Base-by-base conservation (phyloP, 2,797 vertebrate genomes). In the Miichthys miiuy region DNA sequence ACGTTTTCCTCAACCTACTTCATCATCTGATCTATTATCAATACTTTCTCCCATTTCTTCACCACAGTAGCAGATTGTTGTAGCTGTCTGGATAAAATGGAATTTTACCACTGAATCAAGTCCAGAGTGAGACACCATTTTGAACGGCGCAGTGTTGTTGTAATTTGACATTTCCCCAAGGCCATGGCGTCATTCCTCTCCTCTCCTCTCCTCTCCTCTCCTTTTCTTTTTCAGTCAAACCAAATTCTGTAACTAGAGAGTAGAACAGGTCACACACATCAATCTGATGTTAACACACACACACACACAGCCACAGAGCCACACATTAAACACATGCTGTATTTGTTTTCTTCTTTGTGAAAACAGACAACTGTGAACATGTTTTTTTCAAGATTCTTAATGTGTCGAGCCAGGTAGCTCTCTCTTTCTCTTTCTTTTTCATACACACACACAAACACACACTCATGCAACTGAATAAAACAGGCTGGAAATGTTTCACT, bases 11-110 rank as follows among this genome's bases (percentile, higher is more conserved):
- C 69, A 57, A 20, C 62, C 50, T 30, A 52, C 79, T 74, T 60
- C 58, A 83, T 55, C 72, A 82, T 84, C 72, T 78, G 77, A 84
- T 83, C 81, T 87, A 62, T 83, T 84, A 75, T 87, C 82, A 89
- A 83, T 87, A 71, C 73, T 62, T 75, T 73, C 25, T 60, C 73
- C 73, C 41, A 63, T 77, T 84, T 81, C 68, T 75, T 72, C 56
- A n/a, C 16, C 56, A 74, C 84, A 82, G 62, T 34, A 75, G 58
- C 60, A 60, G 42, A 79, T 77, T 79, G 63, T 77, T 57, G 42
- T 51, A 23, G 72, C 72, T 68, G 48, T 72, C 42, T 55, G 72
- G 67, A 75, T 83, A 23, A 79, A 79, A 82, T 82, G 51, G 66
- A 84, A 72, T 80, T 72, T 85, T 60, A 74, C 56, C 57, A 58